Percentiles rank a stretch among this genome's conserved stretches.
Evolutionary conservation across 2,797 vertebrate species (phyloP).

Genomic region (Yasuhikotakia modesta): DNA sequence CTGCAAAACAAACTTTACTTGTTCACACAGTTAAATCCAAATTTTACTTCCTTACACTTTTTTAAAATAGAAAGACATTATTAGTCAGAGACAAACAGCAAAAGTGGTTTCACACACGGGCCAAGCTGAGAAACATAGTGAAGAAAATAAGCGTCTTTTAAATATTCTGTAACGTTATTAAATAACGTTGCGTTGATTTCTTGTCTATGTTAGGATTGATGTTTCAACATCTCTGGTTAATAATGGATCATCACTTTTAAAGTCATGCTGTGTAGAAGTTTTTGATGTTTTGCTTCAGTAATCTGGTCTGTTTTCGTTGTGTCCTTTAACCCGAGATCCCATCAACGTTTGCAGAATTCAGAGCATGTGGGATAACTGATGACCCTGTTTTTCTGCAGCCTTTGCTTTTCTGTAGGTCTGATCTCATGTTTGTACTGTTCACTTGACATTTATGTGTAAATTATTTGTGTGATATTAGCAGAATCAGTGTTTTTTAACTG

Average conservation of each 20-base stretch:
- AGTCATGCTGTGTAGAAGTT: background rate
- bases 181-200: background rate
- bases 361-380: constrained; percentile 15
- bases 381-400: constrained; percentile 46
- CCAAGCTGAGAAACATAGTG: constrained; percentile 42
- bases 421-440: background rate
- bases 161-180: no score
- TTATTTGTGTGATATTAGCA: constrained; percentile 52
- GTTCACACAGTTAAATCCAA: background rate
- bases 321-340: constrained; percentile 46
- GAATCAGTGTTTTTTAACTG: constrained; percentile 47
- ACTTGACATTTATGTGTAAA: constrained; percentile 46
- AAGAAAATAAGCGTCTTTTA: no score
- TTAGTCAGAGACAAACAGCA: constrained; percentile 11
- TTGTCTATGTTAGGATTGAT: background rate
- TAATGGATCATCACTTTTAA: constrained; percentile 4
- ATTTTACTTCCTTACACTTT: background rate
- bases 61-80: constrained; percentile 5
- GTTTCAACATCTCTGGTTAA: constrained; percentile 19
- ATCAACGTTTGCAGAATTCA: constrained; percentile 11
- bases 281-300: constrained; percentile 24
- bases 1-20: constrained; percentile 68
- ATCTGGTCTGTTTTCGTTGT: constrained; percentile 36
- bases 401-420: constrained; percentile 15
- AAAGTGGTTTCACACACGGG: constrained; percentile 35